phyloP scores from a whole-genome alignment of 2,888 invertebrate species.

The Mesorhabditis belari region DNA sequence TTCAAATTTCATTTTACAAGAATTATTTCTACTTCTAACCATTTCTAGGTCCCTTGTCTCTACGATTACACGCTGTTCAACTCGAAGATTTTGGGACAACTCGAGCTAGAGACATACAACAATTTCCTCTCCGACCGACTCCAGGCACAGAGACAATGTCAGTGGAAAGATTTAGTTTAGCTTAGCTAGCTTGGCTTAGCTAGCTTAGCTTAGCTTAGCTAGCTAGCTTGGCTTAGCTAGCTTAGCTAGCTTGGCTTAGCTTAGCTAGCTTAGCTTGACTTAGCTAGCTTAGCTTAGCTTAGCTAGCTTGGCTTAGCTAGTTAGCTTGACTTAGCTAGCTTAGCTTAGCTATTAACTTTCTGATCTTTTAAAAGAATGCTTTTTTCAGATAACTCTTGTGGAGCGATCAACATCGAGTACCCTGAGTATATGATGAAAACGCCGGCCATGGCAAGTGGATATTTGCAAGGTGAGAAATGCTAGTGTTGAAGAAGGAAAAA shows the following conservation, averaged over 20 bases:
- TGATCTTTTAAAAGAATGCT: background rate
- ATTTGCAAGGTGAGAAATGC: constrained; percentile 32
- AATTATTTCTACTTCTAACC: background rate
- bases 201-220: too few relatives aligned
- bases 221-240: too few relatives aligned
- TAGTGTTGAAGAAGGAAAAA: background rate
- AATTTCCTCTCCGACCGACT: constrained; percentile 29
- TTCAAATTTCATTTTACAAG: too few relatives aligned
- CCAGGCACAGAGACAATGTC: constrained; percentile 39
- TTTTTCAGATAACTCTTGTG: constrained; percentile 49
- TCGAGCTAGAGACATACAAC: constrained; percentile 42
- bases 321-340: background rate
- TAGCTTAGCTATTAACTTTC: background rate
- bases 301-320: background rate
- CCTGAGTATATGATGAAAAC: constrained; percentile 52
- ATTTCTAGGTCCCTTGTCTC: constrained; percentile 36
- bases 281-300: background rate
- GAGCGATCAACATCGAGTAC: constrained; percentile 52
- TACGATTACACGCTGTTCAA: constrained; percentile 48
- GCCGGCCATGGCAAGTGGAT: constrained; percentile 45
- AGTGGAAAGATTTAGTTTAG: too few relatives aligned
- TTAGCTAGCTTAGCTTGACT: too few relatives aligned
- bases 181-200: too few relatives aligned
- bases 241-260: too few relatives aligned
- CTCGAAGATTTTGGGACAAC: constrained; percentile 42